Conservation (phyloP, 2,888 invertebrate species). For the Ischnura elegans region DNA sequence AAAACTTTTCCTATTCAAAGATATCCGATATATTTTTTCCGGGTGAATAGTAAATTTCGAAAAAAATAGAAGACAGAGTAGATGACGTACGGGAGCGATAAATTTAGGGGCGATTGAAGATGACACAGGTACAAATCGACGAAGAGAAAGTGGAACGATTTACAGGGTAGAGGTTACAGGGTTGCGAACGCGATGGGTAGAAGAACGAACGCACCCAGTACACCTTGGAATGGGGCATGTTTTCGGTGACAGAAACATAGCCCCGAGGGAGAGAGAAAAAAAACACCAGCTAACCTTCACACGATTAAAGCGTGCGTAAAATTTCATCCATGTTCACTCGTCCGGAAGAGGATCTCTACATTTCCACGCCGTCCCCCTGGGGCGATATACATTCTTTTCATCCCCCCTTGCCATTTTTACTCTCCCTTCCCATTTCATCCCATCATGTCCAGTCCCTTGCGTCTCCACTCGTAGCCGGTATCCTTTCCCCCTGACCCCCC, state of each 20-base stretch:
- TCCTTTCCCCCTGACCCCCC: too few relatives aligned
- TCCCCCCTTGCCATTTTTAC: neutral
- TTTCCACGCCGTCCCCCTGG: neutral
- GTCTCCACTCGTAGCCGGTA: neutral
- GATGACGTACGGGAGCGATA: too few relatives aligned
- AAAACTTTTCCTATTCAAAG: too few relatives aligned
- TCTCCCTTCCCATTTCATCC: neutral
- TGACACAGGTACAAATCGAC: neutral
- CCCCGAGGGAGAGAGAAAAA: neutral
- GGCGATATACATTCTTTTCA: neutral
- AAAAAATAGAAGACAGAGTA: too few relatives aligned
- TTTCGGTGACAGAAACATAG: neutral
- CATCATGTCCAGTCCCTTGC: neutral
- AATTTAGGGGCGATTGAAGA: neutral
- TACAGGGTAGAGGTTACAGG: neutral
- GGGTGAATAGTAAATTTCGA: too few relatives aligned
- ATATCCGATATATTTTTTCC: too few relatives aligned
- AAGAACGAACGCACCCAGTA: neutral
- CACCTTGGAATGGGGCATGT: neutral
- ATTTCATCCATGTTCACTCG: slow-evolving; percentile 18
- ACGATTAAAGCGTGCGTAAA: slow-evolving; percentile 5
- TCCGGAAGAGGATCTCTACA: neutral
- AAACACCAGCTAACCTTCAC: neutral
- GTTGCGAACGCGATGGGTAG: neutral
- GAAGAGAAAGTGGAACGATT: neutral